Evolutionary conservation across 2,797 vertebrate genomes (phyloP).

Genomic region (Enteromius afrohamiltoni): DNA sequence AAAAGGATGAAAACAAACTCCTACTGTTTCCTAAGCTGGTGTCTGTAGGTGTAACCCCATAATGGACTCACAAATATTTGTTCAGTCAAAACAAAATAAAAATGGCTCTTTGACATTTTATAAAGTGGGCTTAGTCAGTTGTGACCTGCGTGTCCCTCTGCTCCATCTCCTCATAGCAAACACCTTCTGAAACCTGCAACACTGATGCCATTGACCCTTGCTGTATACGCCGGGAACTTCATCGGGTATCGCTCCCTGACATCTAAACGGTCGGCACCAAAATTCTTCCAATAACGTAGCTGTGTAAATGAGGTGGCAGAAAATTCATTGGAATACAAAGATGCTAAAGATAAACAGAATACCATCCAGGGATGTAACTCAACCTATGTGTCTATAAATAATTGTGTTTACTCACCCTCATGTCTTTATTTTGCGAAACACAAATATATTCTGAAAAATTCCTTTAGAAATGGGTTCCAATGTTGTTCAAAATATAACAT

Average conservation of each 20-base stretch:
- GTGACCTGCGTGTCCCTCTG: constrained; percentile 61
- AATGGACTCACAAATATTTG: constrained; percentile 82
- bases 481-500: background rate
- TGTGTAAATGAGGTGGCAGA: constrained; percentile 69
- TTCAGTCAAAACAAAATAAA: constrained; percentile 82
- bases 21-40: constrained; percentile 72
- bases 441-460: background rate
- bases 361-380: background rate
- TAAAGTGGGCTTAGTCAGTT: constrained; percentile 67
- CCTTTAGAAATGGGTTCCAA: background rate
- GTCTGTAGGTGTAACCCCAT: constrained; percentile 82
- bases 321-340: constrained; percentile 66
- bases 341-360: constrained; percentile 65
- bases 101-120: constrained; percentile 65
- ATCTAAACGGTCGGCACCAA: constrained; percentile 63
- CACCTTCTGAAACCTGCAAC: constrained; percentile 68
- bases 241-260: constrained; percentile 65
- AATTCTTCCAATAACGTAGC: constrained; percentile 72
- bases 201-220: constrained; percentile 69
- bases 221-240: constrained; percentile 53
- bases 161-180: constrained; percentile 68
- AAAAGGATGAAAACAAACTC: constrained; percentile 78
- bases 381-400: background rate
- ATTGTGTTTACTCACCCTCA: background rate
- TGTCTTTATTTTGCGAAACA: background rate